Evolutionary conservation across 2,797 vertebrate species (phyloP).

Genomic region (Lutra lutra): DNA sequence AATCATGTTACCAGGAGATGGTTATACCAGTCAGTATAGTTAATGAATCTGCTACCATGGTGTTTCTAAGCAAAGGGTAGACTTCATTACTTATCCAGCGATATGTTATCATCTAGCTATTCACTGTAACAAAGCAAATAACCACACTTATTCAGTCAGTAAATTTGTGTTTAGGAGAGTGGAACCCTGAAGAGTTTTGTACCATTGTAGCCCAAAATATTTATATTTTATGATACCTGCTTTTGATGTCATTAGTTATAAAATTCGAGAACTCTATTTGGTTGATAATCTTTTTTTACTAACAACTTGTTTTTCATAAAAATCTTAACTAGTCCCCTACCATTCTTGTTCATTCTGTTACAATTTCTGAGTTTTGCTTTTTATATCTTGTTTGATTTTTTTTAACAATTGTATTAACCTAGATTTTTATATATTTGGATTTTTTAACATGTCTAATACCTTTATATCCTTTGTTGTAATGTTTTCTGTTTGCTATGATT

Average conservation of each 20-base stretch:
- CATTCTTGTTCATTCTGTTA: background rate
- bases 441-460: background rate
- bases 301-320: slow-evolving; percentile 2
- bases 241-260: slow-evolving; percentile 18
- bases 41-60: background rate
- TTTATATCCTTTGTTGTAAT: slow-evolving; percentile 35
- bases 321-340: background rate
- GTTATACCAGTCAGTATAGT: background rate
- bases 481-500: background rate
- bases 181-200: background rate
- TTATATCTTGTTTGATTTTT: background rate
- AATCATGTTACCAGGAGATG: background rate
- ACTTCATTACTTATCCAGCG: background rate
- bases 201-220: background rate
- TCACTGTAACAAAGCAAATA: background rate
- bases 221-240: background rate
- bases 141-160: background rate
- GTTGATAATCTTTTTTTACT: background rate
- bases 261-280: background rate
- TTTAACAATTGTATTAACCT: background rate
- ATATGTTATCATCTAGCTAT: background rate
- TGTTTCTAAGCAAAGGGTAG: background rate
- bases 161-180: slow-evolving; percentile 16
- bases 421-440: slow-evolving; percentile 20
- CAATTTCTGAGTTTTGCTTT: slow-evolving; percentile 12